A percentile compares a stretch with the other conserved stretches of the same genome.
Conservation (phyloP, 2,888 invertebrate species). For the Cheilosia vernalis region DNA sequence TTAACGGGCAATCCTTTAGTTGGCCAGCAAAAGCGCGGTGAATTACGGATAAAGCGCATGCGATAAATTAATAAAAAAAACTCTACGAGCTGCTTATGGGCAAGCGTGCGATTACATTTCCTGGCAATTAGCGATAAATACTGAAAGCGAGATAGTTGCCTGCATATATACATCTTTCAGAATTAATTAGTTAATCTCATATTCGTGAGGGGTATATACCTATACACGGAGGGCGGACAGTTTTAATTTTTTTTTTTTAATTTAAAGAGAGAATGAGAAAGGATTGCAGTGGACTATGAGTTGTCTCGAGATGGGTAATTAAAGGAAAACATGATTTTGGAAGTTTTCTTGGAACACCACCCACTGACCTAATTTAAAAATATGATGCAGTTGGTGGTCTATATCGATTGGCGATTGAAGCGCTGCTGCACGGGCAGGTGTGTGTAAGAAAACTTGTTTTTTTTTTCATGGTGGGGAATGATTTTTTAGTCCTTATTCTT, state of each 20-base stretch:
- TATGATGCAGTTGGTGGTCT: too few relatives aligned
- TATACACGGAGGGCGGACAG: neutral
- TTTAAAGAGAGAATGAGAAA: neutral
- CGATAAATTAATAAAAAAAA: slow-evolving; percentile 67
- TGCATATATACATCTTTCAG: slow-evolving; percentile 24
- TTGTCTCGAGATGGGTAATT: too few relatives aligned
- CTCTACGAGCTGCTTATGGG: slow-evolving; percentile 27
- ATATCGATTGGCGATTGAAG: too few relatives aligned
- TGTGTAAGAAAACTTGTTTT: too few relatives aligned
- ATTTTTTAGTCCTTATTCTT: too few relatives aligned
- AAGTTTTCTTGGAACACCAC: too few relatives aligned
- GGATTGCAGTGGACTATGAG: neutral
- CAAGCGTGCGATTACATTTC: slow-evolving; percentile 55
- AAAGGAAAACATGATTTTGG: too few relatives aligned
- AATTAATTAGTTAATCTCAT: slow-evolving; percentile 49
- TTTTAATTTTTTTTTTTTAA: neutral
- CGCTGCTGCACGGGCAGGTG: too few relatives aligned
- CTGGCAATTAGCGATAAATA: slow-evolving; percentile 72
- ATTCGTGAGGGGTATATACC: neutral
- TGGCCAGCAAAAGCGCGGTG: slow-evolving; percentile 3
- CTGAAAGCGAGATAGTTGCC: slow-evolving; percentile 35
- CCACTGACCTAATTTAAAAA: too few relatives aligned
- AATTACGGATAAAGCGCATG: slow-evolving; percentile 60
- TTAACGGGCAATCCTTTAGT: slow-evolving; percentile 60
- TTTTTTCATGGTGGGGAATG: too few relatives aligned